Evolutionary conservation across 2,888 invertebrate genomes (phyloP).

Genomic region (Pemphredon lugubris): DNA sequence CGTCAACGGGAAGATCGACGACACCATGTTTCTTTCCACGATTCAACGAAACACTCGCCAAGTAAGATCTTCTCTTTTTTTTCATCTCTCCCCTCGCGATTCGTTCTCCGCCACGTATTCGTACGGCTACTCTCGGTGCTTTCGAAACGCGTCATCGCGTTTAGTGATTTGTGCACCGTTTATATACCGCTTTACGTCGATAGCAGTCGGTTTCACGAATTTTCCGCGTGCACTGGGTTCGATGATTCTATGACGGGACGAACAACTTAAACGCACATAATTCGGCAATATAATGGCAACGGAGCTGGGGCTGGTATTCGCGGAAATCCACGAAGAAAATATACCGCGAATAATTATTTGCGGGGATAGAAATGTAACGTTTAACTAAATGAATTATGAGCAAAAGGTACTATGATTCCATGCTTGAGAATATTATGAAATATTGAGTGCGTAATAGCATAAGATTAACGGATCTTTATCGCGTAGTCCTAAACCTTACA

Average conservation of each 20-base stretch:
- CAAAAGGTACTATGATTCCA: no score
- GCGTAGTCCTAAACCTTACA: no score
- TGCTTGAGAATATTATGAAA: no score
- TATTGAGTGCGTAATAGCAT: no score
- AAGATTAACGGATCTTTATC: no score
- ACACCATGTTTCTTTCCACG: constrained; percentile 14
- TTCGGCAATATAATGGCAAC: no score
- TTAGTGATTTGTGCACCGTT: constrained; percentile 18
- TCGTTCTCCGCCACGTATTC: background rate
- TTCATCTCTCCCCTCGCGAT: background rate
- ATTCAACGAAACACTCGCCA: constrained; percentile 1
- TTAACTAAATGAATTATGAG: no score
- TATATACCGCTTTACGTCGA: constrained; percentile 17
- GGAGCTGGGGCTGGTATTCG: background rate
- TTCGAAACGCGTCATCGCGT: constrained; percentile 17
- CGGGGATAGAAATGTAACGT: no score
- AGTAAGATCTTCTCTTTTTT: background rate
- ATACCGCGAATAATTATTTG: no score
- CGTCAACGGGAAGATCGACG: constrained; percentile 22
- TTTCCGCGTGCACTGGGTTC: no score
- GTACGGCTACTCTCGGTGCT: background rate
- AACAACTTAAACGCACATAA: constrained; percentile 1
- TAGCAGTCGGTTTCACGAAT: constrained; percentile 25
- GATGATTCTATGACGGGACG: no score
- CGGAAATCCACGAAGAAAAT: no score